These are phyloP conservation scores for Galeruca laticollis DNA, from an alignment of 2,888 invertebrate genomes.

Conservation along the genomic window DNA sequence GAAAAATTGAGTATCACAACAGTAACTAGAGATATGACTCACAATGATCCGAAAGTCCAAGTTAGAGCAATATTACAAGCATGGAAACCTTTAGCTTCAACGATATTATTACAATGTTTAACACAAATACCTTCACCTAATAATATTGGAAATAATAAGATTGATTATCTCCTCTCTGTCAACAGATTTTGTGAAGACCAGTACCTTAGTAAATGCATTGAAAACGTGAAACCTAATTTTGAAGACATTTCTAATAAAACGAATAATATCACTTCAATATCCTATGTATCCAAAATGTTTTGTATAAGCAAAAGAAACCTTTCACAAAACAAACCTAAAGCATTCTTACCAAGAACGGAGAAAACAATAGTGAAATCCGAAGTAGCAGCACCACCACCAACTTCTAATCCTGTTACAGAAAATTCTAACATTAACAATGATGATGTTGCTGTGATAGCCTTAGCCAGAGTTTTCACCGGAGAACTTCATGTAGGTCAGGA, in stretches of 20 bases:
- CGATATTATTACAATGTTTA: constrained; percentile 87
- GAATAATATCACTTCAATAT: constrained; percentile 77
- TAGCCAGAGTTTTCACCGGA: constrained; percentile 94
- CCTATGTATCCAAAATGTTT: constrained; percentile 91
- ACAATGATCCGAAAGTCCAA: constrained; percentile 82
- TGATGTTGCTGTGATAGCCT: constrained; percentile 83
- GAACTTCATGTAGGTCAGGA: constrained; percentile 80
- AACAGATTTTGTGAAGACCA: constrained; percentile 69
- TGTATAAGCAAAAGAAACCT: constrained; percentile 80
- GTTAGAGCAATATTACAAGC: constrained; percentile 86
- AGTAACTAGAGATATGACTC: constrained; percentile 80
- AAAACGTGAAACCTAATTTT: constrained; percentile 66
- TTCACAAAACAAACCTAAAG: constrained; percentile 84
- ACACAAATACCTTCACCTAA: constrained; percentile 86
- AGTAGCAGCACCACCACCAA: constrained; percentile 5
- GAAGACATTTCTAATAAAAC: constrained; percentile 61
- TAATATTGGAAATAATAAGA: constrained; percentile 79
- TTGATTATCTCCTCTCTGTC: constrained; percentile 85
- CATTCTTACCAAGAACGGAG: constrained; percentile 69
- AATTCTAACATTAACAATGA: constrained; percentile 60
- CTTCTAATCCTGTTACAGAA: constrained; percentile 28
- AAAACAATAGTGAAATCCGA: constrained; percentile 17
- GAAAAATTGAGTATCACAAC: constrained; percentile 83
- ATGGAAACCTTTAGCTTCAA: constrained; percentile 89
- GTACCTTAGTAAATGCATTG: constrained; percentile 78